phyloP scores from a whole-genome alignment of 2,888 invertebrate genomes.

The Epinotia nisella region DNA sequence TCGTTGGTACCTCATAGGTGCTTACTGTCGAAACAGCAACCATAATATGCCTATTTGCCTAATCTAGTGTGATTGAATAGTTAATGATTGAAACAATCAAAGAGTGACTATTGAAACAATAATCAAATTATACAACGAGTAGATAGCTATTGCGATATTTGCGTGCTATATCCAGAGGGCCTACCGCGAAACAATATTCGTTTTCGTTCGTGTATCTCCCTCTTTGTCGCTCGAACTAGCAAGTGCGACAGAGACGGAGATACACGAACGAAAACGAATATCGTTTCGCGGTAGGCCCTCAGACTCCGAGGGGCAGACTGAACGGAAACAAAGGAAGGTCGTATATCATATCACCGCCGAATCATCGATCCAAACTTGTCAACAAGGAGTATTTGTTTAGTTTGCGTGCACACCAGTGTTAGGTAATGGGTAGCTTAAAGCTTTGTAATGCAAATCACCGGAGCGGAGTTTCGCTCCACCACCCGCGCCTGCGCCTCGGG shows the following conservation, averaged over 20 bases:
- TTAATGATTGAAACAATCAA: slow-evolving; percentile 52
- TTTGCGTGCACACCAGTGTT: slow-evolving; percentile 4
- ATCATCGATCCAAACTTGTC: neutral
- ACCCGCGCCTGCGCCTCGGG: slow-evolving; percentile 16
- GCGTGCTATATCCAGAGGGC: slow-evolving; percentile 1
- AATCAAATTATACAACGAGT: slow-evolving; percentile 72
- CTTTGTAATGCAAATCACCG: neutral
- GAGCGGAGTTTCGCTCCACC: neutral
- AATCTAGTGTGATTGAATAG: slow-evolving; percentile 58
- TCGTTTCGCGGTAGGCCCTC: too few relatives aligned
- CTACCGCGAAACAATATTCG: too few relatives aligned
- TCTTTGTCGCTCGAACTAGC: too few relatives aligned
- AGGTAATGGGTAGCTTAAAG: too few relatives aligned
- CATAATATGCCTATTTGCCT: slow-evolving; percentile 49
- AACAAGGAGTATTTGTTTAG: neutral
- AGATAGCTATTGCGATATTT: slow-evolving; percentile 48
- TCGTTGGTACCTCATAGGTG: slow-evolving; percentile 63
- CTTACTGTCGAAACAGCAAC: slow-evolving; percentile 66
- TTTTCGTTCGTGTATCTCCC: too few relatives aligned
- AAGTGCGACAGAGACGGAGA: too few relatives aligned
- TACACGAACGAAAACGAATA: too few relatives aligned
- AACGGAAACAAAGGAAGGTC: neutral
- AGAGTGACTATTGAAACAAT: slow-evolving; percentile 64
- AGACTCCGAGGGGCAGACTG: slow-evolving; percentile 6
- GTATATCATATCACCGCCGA: neutral